Evolutionary conservation across 2,888 invertebrate genomes (phyloP).

Genomic region (Caenorhabditis becei): DNA sequence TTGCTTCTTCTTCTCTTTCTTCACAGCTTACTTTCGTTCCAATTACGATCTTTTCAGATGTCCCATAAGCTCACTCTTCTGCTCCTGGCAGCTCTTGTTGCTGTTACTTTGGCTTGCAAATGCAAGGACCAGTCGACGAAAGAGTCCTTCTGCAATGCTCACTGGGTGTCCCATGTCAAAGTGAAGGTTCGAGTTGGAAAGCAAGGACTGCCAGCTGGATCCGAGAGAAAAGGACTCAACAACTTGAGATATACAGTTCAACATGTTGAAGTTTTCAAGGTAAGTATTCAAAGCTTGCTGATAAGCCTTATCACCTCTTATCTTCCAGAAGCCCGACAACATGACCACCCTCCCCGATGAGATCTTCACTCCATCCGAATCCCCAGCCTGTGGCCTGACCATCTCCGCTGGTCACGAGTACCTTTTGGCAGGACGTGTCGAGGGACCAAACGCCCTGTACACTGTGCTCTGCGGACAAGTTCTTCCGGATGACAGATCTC

Average conservation of each 20-base stretch:
- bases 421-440: slow-evolving; percentile 74
- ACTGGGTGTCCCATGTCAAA: slow-evolving; percentile 79
- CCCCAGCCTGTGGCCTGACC: slow-evolving; percentile 77
- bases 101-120: slow-evolving; percentile 65
- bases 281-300: slow-evolving; percentile 12
- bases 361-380: slow-evolving; percentile 78
- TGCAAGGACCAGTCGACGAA: slow-evolving; percentile 71
- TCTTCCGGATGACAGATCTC: slow-evolving; percentile 56
- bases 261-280: slow-evolving; percentile 76
- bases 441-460: slow-evolving; percentile 52
- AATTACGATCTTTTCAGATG: slow-evolving; percentile 24
- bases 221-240: slow-evolving; percentile 71
- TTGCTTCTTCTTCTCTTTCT: neutral
- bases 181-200: slow-evolving; percentile 72
- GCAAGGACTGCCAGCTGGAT: slow-evolving; percentile 71
- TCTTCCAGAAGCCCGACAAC: slow-evolving; percentile 70
- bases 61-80: slow-evolving; percentile 2
- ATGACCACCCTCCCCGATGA: slow-evolving; percentile 71
- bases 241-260: slow-evolving; percentile 77
- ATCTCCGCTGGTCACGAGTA: slow-evolving; percentile 78
- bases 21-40: neutral
- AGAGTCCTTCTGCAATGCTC: slow-evolving; percentile 74
- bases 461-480: slow-evolving; percentile 70
- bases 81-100: slow-evolving; percentile 18
- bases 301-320: too few relatives aligned